Conservation (phyloP, 2,113 vertebrate genomes). For the Aegotheles bennettii region DNA sequence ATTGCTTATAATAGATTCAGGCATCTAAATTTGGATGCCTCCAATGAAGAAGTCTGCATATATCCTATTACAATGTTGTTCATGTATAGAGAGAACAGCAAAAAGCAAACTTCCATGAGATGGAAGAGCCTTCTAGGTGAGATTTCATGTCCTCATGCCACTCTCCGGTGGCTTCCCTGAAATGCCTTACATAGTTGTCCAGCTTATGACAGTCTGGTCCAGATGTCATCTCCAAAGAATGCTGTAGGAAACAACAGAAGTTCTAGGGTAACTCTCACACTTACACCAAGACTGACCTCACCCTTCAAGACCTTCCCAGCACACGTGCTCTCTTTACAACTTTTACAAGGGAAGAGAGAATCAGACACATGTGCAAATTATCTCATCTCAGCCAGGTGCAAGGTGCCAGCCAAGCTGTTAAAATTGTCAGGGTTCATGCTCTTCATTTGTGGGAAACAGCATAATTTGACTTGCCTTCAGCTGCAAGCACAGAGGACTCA, state of each 20-base stretch:
- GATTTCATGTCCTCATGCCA: neutral
- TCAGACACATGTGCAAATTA: neutral
- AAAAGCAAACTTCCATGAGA: neutral
- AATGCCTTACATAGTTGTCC: neutral
- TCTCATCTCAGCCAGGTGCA: neutral
- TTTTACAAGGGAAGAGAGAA: neutral
- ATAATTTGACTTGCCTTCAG: neutral
- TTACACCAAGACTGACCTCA: neutral
- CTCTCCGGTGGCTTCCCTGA: neutral
- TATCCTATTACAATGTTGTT: neutral
- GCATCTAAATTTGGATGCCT: neutral
- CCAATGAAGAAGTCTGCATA: neutral
- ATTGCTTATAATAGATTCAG: neutral
- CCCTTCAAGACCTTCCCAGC: neutral
- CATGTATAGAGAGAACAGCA: neutral
- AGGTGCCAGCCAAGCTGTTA: neutral
- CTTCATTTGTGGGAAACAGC: neutral
- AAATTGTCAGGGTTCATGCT: neutral
- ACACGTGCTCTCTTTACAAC: fast-evolving
- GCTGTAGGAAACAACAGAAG: neutral
- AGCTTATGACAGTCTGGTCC: neutral
- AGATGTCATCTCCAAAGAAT: neutral
- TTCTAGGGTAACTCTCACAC: neutral
- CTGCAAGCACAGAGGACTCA: neutral
- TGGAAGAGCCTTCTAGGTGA: neutral